Conservation (phyloP, 2,888 invertebrate genomes). For the Napeogenes inachia region DNA sequence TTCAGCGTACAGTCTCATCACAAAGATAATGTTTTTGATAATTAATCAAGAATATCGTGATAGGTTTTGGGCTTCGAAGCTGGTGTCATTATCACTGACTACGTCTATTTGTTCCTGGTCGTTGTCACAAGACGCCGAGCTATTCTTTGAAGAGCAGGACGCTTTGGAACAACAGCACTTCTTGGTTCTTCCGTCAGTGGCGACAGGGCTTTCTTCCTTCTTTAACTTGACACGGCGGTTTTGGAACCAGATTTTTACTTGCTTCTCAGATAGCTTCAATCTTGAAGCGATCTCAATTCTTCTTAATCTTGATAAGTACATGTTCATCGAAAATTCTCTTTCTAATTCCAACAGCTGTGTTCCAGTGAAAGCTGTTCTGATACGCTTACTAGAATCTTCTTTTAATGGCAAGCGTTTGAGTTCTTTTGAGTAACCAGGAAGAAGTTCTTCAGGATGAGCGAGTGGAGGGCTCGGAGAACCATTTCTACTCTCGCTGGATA, state of each 20-base stretch:
- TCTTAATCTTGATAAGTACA: constrained; percentile 92
- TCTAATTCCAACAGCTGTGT: constrained; percentile 92
- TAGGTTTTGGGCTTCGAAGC: constrained; percentile 55
- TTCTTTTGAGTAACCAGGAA: constrained; percentile 66
- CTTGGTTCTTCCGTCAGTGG: constrained; percentile 49
- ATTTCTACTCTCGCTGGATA: constrained; percentile 72
- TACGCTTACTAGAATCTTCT: constrained; percentile 88
- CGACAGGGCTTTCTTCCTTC: constrained; percentile 85
- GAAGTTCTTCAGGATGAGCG: constrained; percentile 63
- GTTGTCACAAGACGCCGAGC: constrained; percentile 54
- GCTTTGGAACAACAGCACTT: constrained; percentile 63
- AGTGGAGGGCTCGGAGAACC: constrained; percentile 77
- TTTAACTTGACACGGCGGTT: constrained; percentile 95
- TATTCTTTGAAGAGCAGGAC: constrained; percentile 50
- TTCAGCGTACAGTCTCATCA: constrained; percentile 7
- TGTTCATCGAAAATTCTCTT: constrained; percentile 91
- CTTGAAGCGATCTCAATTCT: constrained; percentile 96
- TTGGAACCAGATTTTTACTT: constrained; percentile 97
- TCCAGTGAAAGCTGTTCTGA: constrained; percentile 95
- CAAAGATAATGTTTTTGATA: neutral
- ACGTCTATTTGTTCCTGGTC: constrained; percentile 69
- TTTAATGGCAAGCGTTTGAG: constrained; percentile 68
- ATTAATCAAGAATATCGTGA: constrained; percentile 49
- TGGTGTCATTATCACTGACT: constrained; percentile 62
- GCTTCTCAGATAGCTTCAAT: constrained; percentile 92